Evolutionary conservation across 1,140 invertebrate species (phyloP).

Genomic region (Drosophila simulans): DNA sequence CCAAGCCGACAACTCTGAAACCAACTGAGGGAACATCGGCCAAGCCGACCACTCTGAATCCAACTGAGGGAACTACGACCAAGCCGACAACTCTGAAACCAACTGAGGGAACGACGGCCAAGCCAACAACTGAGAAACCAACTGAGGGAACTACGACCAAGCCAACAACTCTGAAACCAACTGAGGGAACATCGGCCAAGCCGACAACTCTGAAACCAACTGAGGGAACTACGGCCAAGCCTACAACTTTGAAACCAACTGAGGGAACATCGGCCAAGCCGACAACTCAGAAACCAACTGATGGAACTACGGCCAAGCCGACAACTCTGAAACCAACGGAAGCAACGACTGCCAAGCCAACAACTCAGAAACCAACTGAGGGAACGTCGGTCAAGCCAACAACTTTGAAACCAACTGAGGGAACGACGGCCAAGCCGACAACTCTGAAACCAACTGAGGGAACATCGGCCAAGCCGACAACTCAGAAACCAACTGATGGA

Average conservation of each 20-base stretch:
- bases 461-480: too few relatives aligned
- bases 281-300: neutral
- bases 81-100: conserved; percentile 4
- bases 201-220: neutral
- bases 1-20: conserved; percentile 5
- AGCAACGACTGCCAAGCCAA: neutral
- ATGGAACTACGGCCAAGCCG: neutral
- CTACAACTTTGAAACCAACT: neutral
- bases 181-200: neutral
- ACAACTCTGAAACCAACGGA: conserved; percentile 4
- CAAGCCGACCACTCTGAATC: conserved; percentile 1
- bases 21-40: neutral
- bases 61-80: neutral
- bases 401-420: too few relatives aligned
- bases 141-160: neutral
- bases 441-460: too few relatives aligned
- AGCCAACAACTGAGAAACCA: neutral
- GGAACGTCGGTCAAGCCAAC: neutral
- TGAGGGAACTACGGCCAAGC: neutral
- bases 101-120: neutral
- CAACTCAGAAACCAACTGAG: conserved; percentile 2
- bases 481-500: too few relatives aligned
- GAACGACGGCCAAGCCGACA: too few relatives aligned
- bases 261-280: neutral
- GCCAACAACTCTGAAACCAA: conserved; percentile 1